Conservation (phyloP, 2,797 vertebrate species). For the Cyclopterus lumpus region DNA sequence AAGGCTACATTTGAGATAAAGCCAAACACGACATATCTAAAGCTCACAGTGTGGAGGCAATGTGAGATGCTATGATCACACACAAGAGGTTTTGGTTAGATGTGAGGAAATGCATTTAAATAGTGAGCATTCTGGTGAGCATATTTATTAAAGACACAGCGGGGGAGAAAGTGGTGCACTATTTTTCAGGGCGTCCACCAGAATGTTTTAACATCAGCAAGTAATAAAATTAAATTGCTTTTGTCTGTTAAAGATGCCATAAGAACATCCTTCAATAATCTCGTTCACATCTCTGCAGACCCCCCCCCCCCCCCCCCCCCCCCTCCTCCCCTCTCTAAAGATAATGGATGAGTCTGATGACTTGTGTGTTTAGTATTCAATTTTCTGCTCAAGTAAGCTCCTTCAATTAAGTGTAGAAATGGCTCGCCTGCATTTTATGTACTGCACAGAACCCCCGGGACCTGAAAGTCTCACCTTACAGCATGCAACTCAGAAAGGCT, state of each 20-base stretch:
- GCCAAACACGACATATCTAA: background rate
- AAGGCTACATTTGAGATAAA: conserved; percentile 25
- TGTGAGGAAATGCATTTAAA: conserved; percentile 22
- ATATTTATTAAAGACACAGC: conserved; percentile 26
- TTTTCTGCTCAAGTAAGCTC: conserved; percentile 70
- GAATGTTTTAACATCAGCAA: conserved; percentile 21
- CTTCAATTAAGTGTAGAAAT: conserved; percentile 60
- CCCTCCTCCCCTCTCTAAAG: conserved; percentile 13
- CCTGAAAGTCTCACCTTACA: conserved; percentile 35
- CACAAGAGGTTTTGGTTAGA: conserved; percentile 18
- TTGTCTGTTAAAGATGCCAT: conserved; percentile 27
- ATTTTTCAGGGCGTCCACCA: conserved; percentile 2
- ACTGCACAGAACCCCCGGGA: conserved; percentile 18
- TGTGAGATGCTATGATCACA: conserved; percentile 19
- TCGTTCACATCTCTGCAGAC: conserved; percentile 27
- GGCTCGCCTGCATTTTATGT: conserved; percentile 42
- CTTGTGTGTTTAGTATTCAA: conserved; percentile 63
- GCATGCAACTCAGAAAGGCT: conserved; percentile 5
- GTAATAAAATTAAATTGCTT: conserved; percentile 23
- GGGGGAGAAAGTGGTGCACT: background rate
- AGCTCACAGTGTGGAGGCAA: conserved; percentile 9
- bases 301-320: background rate
- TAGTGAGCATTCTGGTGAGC: conserved; percentile 1
- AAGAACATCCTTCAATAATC: conserved; percentile 25
- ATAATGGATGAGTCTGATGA: conserved; percentile 48